These are phyloP conservation scores for Triops longicaudatus DNA, from an alignment of 1,140 invertebrate species.

Conservation along the genomic window DNA sequence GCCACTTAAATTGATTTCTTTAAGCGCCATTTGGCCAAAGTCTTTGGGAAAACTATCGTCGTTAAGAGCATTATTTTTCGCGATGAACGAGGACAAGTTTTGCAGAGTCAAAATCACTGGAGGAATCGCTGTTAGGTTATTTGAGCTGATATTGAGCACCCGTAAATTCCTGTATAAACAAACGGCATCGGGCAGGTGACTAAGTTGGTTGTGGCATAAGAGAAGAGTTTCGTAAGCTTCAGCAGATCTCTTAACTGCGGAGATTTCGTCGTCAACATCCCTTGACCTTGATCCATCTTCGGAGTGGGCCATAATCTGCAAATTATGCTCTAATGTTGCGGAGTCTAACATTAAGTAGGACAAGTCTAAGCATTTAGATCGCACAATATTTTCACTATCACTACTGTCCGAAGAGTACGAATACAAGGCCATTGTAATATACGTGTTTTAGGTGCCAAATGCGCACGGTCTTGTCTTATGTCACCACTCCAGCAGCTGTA, in stretches of 20 bases:
- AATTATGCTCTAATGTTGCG: constrained; percentile 47
- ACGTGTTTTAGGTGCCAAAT: background rate
- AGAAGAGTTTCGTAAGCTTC: constrained; percentile 58
- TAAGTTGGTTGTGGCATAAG: constrained; percentile 60
- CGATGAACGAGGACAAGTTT: constrained; percentile 64
- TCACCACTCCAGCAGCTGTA: background rate
- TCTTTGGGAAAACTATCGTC: constrained; percentile 78
- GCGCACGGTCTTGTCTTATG: background rate
- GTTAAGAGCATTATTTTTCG: constrained; percentile 76
- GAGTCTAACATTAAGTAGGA: constrained; percentile 55
- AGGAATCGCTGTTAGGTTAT: constrained; percentile 64
- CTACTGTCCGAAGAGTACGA: constrained; percentile 56
- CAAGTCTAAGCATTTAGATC: constrained; percentile 55
- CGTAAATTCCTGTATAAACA: constrained; percentile 42
- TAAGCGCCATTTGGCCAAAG: constrained; percentile 53
- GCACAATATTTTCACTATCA: constrained; percentile 55
- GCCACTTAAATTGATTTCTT: constrained; percentile 84
- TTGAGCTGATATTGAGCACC: constrained; percentile 77
- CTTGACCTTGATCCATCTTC: constrained; percentile 2
- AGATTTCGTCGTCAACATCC: constrained; percentile 26
- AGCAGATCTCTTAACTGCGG: constrained; percentile 46
- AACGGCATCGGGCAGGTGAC: constrained; percentile 33
- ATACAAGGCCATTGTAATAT: constrained; percentile 16
- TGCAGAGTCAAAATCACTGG: constrained; percentile 59
- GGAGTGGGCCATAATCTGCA: constrained; percentile 42